Conservation (phyloP, 2,113 vertebrate species). For the Scomber scombrus region DNA sequence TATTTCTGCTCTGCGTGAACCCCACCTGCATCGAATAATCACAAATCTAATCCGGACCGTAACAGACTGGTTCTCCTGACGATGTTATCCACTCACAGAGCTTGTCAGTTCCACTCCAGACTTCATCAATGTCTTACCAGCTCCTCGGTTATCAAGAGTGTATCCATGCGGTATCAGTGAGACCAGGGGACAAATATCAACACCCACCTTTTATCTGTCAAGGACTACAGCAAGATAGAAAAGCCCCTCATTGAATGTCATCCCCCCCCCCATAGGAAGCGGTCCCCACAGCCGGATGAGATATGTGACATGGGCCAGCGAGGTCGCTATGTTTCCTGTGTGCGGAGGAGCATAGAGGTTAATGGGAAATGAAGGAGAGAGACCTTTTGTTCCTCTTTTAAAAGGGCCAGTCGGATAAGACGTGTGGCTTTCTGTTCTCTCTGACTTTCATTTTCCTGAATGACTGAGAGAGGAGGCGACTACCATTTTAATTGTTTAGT, state of each 20-base stretch:
- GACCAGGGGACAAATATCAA: constrained; percentile 74
- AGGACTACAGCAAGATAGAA: constrained; percentile 68
- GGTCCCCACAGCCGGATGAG: constrained; percentile 70
- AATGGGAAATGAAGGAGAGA: constrained; percentile 79
- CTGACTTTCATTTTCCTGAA: constrained; percentile 76
- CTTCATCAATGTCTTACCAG: constrained; percentile 67
- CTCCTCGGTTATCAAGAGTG: constrained; percentile 57
- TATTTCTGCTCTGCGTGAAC: constrained; percentile 33
- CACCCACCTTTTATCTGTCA: constrained; percentile 76
- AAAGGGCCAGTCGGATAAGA: constrained; percentile 73
- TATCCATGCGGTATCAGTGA: constrained; percentile 57
- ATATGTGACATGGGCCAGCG: constrained; percentile 74
- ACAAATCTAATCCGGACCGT: constrained; percentile 59
- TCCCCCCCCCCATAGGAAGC: constrained; percentile 59
- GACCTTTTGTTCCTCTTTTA: constrained; percentile 77
- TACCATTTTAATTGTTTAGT: constrained; percentile 64
- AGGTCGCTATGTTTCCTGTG: constrained; percentile 77
- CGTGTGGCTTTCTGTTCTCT: constrained; percentile 69
- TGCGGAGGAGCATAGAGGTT: constrained; percentile 73
- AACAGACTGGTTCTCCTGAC: constrained; percentile 55
- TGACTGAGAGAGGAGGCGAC: constrained; percentile 58
- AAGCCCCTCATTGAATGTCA: constrained; percentile 61
- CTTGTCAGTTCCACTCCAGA: constrained; percentile 70
- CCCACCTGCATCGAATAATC: constrained; percentile 61
- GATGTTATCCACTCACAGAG: constrained; percentile 66